Evolutionary conservation across 2,888 invertebrate species (phyloP).

Genomic region (Lydus trimaculatus): DNA sequence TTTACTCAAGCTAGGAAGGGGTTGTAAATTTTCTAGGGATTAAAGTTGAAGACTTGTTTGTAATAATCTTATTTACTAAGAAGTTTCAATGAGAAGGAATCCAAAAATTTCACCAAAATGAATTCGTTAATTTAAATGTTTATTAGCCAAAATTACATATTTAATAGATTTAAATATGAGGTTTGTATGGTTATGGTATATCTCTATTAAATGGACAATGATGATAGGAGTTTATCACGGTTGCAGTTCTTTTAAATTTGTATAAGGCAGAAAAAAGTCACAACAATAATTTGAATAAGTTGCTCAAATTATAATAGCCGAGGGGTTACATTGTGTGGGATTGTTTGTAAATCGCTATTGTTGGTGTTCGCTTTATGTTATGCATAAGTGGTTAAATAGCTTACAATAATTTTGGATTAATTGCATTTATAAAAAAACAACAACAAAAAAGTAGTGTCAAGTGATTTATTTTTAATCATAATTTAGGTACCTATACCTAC

Average conservation of each 20-base stretch:
- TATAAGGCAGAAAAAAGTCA: background rate
- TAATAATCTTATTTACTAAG: too few species aligned
- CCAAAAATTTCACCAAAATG: background rate
- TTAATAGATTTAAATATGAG: too few species aligned
- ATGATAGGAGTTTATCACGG: background rate
- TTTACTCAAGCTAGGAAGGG: background rate
- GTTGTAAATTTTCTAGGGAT: background rate
- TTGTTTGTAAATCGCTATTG: constrained; percentile 28
- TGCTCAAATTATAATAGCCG: constrained; percentile 19
- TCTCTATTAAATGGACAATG: background rate
- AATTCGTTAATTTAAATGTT: too few species aligned
- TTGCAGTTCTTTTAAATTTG: background rate
- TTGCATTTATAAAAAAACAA: background rate
- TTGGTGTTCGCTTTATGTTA: constrained; percentile 14
- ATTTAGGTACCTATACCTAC: too few species aligned
- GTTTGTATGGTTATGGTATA: too few species aligned
- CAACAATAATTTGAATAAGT: constrained; percentile 11
- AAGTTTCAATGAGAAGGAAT: background rate
- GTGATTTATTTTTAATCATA: background rate
- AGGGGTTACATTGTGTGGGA: constrained; percentile 26
- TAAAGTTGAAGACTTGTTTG: too few species aligned
- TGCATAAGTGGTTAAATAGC: constrained; percentile 14
- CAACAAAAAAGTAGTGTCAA: background rate
- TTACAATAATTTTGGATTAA: constrained; percentile 15
- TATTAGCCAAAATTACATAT: too few species aligned